Evolutionary conservation across 2,113 vertebrate genomes (phyloP).

Genomic region (Paramormyrops kingsleyae): DNA sequence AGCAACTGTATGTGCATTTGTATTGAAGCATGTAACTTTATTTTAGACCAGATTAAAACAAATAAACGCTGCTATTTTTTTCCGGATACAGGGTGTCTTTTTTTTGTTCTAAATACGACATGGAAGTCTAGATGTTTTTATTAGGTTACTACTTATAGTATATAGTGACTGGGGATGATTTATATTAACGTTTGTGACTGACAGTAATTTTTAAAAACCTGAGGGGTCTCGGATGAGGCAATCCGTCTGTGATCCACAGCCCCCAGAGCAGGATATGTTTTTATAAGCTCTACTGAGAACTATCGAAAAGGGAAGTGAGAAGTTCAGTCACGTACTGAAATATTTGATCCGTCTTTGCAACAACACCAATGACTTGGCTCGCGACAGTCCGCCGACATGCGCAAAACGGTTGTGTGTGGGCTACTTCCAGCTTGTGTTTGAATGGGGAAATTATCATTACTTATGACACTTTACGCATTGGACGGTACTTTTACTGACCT

Average conservation of each 20-base stretch:
- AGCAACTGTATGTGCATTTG: not conserved
- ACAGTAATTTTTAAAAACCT: not conserved
- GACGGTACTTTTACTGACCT: not conserved
- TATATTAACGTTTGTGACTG: not conserved
- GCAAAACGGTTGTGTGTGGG: not conserved
- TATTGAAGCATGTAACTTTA: not conserved
- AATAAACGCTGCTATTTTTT: not conserved
- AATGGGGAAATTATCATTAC: not conserved
- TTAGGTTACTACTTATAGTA: not conserved
- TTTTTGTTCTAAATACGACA: not conserved
- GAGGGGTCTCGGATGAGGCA: conserved; percentile 68
- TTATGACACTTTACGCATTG: not conserved
- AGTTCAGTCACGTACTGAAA: conserved; percentile 69
- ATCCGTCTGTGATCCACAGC: conserved; percentile 66
- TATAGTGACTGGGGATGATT: not conserved
- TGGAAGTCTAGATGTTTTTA: not conserved
- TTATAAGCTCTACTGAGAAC: conserved; percentile 70
- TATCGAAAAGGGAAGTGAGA: conserved; percentile 80
- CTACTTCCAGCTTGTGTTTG: not conserved
- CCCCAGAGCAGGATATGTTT: conserved; percentile 77
- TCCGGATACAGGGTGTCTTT: not conserved
- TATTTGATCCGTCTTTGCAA: conserved; percentile 52
- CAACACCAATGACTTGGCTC: conserved; percentile 56
- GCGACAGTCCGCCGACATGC: conserved; percentile 44
- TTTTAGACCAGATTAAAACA: not conserved